Conservation (phyloP, 2,797 vertebrate genomes). For the Cirrhinus mrigala region DNA sequence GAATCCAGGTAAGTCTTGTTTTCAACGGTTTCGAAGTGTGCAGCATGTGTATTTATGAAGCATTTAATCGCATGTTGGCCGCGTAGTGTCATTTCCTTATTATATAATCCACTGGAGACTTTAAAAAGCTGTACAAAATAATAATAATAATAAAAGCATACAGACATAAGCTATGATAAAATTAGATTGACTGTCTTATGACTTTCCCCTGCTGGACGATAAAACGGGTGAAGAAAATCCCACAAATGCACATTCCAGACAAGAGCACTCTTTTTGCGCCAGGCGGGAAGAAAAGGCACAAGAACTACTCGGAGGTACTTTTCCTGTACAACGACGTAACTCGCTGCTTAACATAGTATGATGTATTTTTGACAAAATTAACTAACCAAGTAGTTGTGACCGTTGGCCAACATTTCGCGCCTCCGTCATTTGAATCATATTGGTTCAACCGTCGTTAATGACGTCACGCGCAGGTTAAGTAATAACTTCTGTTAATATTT, state of each 20-base stretch:
- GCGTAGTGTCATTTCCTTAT: neutral
- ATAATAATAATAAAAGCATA: neutral
- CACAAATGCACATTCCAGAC: neutral
- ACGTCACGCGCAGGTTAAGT: neutral
- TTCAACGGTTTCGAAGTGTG: neutral
- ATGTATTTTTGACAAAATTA: neutral
- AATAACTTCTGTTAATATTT: neutral
- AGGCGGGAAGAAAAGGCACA: neutral
- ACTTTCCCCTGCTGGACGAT: too few relatives aligned
- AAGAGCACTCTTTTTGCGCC: neutral
- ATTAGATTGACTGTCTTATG: neutral
- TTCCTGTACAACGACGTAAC: neutral
- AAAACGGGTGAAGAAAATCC: neutral
- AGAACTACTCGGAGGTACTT: neutral
- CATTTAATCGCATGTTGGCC: neutral
- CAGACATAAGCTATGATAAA: neutral
- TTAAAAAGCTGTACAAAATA: neutral
- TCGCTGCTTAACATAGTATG: neutral
- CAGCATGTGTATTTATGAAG: too few relatives aligned
- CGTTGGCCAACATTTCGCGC: neutral
- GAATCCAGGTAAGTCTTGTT: neutral
- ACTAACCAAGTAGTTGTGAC: neutral
- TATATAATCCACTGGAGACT: neutral
- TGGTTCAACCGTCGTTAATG: neutral
- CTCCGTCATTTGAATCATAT: neutral